Percentiles rank a stretch among this genome's conserved stretches.
Conservation (phyloP, 2,888 invertebrate species). For the Spilarctia lutea region DNA sequence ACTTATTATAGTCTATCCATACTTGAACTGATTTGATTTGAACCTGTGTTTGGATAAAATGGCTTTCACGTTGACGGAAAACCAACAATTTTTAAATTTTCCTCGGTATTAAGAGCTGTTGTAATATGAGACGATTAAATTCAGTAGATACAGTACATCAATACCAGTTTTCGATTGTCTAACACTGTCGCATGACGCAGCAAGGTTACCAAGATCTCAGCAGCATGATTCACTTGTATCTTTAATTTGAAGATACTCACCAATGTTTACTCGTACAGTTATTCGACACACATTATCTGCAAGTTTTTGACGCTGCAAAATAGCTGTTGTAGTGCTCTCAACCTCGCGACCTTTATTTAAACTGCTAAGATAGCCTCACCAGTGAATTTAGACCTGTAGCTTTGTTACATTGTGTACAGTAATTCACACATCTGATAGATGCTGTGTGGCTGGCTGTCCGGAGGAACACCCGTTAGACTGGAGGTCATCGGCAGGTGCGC, state of each 20-base stretch:
- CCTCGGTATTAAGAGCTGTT: too few relatives aligned
- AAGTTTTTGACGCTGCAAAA: conserved; percentile 72
- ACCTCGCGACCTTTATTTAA: conserved; percentile 83
- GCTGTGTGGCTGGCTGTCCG: conserved; percentile 37
- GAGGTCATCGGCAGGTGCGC: conserved; percentile 84
- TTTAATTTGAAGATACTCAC: conserved; percentile 77
- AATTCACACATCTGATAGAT: conserved; percentile 37
- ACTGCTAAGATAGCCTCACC: conserved; percentile 68
- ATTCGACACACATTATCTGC: conserved; percentile 76
- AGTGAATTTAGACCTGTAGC: conserved; percentile 55
- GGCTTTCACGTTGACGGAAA: neutral
- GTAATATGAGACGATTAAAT: too few relatives aligned
- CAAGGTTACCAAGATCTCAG: conserved; percentile 50
- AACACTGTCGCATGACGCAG: conserved; percentile 23
- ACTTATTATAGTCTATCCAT: neutral
- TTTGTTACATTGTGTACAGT: conserved; percentile 30
- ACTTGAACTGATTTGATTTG: neutral
- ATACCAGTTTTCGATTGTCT: conserved; percentile 16
- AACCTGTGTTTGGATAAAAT: neutral
- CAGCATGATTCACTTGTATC: conserved; percentile 63
- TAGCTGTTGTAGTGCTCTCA: conserved; percentile 75
- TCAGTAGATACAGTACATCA: neutral
- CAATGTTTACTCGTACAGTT: conserved; percentile 81
- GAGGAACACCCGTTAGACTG: conserved; percentile 78
- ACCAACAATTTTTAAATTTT: too few relatives aligned